These are phyloP conservation scores for Unio delphinus DNA, from an alignment of 2,888 invertebrate genomes.

Conservation along the genomic window DNA sequence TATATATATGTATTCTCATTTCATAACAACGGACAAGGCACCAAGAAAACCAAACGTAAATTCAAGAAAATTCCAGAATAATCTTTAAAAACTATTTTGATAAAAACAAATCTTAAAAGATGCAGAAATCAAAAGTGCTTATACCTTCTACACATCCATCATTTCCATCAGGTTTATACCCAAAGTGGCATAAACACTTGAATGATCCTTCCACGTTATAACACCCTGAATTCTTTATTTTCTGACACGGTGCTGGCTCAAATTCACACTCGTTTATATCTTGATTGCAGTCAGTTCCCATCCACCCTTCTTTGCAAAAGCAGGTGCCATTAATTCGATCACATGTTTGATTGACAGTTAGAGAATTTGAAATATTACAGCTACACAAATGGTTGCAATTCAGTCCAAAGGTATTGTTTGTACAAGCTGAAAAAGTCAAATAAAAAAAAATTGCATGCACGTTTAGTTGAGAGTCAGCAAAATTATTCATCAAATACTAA, in stretches of 20 bases:
- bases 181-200: not conserved
- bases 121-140: no score
- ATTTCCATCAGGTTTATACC: not conserved
- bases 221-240: not conserved
- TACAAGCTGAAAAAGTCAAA: conserved; percentile 1
- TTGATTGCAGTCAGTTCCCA: not conserved
- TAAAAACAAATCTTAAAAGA: no score
- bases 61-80: no score
- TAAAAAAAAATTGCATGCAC: no score
- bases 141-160: no score
- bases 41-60: no score
- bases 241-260: not conserved
- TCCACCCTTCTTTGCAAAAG: not conserved
- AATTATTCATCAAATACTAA: no score
- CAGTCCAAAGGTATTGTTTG: not conserved
- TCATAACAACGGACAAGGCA: no score
- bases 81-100: no score
- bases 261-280: conserved; percentile 4
- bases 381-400: not conserved
- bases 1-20: no score
- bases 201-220: conserved; percentile 1
- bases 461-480: no score
- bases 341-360: not conserved
- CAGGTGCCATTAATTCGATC: conserved; percentile 1
- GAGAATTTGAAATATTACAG: not conserved